Conservation (phyloP, 2,888 invertebrate genomes). For the Platypus cylindrus region DNA sequence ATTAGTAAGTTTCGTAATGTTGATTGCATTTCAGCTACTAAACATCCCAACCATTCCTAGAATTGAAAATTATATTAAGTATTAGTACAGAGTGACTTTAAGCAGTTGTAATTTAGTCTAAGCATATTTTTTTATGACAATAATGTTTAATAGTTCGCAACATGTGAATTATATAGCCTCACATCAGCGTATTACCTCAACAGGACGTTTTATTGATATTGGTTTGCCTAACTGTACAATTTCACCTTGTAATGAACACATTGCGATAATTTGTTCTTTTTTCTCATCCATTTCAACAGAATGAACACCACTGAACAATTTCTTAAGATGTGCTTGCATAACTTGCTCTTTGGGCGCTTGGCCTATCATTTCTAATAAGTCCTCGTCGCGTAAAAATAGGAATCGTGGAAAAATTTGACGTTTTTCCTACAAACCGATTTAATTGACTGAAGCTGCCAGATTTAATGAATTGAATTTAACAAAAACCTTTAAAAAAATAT, state of each 20-base stretch:
- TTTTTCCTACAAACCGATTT: slow-evolving; percentile 63
- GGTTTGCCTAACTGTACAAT: slow-evolving; percentile 52
- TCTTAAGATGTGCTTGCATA: slow-evolving; percentile 89
- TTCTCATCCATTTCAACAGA: slow-evolving; percentile 52
- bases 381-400: slow-evolving; percentile 96
- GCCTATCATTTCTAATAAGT: slow-evolving; percentile 88
- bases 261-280: slow-evolving; percentile 42
- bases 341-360: slow-evolving; percentile 81
- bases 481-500: slow-evolving; percentile 55
- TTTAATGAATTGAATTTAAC: not conserved
- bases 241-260: slow-evolving; percentile 68
- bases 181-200: no score
- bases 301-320: slow-evolving; percentile 85
- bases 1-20: slow-evolving; percentile 60
- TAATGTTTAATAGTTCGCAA: no score
- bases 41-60: slow-evolving; percentile 61
- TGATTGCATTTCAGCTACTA: slow-evolving; percentile 71
- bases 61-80: slow-evolving; percentile 23
- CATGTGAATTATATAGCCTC: no score
- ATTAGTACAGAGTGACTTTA: no score
- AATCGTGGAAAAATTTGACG: slow-evolving; percentile 87
- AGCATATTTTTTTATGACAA: no score
- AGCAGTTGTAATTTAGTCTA: no score
- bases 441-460: no score
- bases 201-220: slow-evolving; percentile 59